phyloP scores from a whole-genome alignment of 64 coral and sea anemone genomes.

The Porites australiensis region DNA sequence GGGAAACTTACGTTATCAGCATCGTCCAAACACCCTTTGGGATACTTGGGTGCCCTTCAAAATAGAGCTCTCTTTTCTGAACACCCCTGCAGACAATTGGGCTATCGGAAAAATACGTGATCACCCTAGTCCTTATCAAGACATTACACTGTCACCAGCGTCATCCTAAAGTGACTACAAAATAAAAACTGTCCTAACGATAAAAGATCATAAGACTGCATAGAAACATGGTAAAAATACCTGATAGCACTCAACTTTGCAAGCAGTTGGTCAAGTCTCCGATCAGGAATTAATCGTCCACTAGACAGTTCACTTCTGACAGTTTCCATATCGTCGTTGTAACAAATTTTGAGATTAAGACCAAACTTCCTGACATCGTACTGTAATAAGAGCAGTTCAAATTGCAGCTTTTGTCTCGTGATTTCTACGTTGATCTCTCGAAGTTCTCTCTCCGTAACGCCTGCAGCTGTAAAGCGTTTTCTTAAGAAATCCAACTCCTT shows the following conservation, averaged over 20 bases:
- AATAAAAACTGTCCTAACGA: too few species aligned
- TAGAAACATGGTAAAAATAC: neutral
- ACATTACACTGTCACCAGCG: too few species aligned
- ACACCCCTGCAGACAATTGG: too few species aligned
- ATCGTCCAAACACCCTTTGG: too few species aligned
- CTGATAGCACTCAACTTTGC: neutral
- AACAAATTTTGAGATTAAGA: neutral
- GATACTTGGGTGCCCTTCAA: too few species aligned
- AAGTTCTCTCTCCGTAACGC: conserved; percentile 50
- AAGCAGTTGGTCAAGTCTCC: neutral
- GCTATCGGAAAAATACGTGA: too few species aligned
- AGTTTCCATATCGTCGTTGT: neutral
- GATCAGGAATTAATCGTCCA: neutral
- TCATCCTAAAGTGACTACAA: neutral
- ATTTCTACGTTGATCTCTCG: conserved; percentile 67
- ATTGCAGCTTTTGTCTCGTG: conserved; percentile 40
- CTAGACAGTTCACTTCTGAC: neutral
- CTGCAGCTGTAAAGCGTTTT: conserved; percentile 1
- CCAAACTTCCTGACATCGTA: conserved; percentile 2
- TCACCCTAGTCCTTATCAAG: too few species aligned
- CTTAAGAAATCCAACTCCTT: conserved; percentile 26
- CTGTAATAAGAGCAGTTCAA: conserved; percentile 33
- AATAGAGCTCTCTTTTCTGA: too few species aligned
- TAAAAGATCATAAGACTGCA: too few species aligned
- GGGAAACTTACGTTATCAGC: too few species aligned